A percentile compares a stretch with the other conserved stretches of the same genome.
These are phyloP conservation scores for Anagrus nilaparvatae DNA, from an alignment of 1,140 invertebrate species.

Conservation along the genomic window DNA sequence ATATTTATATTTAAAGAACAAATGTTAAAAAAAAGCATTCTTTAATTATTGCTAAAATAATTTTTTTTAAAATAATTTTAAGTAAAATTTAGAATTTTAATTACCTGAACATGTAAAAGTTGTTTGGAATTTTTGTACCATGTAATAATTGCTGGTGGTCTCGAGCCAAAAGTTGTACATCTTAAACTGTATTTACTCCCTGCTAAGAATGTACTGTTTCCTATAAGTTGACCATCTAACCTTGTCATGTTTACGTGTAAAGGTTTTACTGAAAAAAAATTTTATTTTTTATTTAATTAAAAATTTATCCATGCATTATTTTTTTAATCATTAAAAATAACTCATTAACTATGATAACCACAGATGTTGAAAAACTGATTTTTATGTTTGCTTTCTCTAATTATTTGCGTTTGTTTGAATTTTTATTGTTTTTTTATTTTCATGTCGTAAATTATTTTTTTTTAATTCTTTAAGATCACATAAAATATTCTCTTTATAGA, in stretches of 20 bases:
- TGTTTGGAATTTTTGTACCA: constrained; percentile 74
- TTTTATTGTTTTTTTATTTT: no score
- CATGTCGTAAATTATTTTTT: no score
- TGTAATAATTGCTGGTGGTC: constrained; percentile 74
- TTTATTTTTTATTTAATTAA: no score
- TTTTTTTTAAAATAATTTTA: no score
- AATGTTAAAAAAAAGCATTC: not conserved
- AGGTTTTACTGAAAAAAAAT: constrained; percentile 74
- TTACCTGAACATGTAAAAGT: constrained; percentile 63
- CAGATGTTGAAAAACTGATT: no score
- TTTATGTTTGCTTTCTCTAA: no score
- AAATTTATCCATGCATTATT: no score
- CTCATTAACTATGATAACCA: no score
- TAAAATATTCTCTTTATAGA: no score
- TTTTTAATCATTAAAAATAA: no score
- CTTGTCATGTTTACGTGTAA: constrained; percentile 63
- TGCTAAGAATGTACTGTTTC: constrained; percentile 48
- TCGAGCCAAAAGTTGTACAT: constrained; percentile 73
- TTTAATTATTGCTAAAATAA: constrained; percentile 15
- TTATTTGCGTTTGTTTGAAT: no score
- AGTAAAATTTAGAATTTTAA: constrained; percentile 14
- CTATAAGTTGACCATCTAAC: constrained; percentile 29
- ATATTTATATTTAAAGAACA: not conserved
- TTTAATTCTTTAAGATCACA: no score
- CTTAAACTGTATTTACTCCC: constrained; percentile 66